Conservation (phyloP, 2,113 vertebrate genomes). For the Mugil cephalus region DNA sequence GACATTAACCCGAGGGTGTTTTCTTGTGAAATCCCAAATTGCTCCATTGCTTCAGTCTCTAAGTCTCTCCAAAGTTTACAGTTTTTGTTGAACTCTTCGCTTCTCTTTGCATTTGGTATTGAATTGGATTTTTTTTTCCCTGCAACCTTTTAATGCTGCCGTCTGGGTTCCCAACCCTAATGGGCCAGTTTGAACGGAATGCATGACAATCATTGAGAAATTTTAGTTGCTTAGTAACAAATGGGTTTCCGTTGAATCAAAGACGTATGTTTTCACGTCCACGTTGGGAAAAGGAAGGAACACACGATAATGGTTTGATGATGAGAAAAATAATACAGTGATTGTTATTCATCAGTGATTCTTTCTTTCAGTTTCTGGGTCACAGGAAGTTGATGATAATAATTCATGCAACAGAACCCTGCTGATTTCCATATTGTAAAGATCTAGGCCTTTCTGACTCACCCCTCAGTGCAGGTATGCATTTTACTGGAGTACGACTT, state of each 20-base stretch:
- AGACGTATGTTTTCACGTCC: not conserved
- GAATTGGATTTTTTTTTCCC: not conserved
- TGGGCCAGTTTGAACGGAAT: too few species aligned
- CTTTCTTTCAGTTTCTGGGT: not conserved
- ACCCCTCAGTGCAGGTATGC: not conserved
- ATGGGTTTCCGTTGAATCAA: not conserved
- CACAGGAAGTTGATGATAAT: not conserved
- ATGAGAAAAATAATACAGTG: not conserved
- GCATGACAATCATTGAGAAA: not conserved
- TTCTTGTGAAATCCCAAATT: too few species aligned
- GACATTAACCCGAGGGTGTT: too few species aligned
- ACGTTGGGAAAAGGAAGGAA: not conserved
- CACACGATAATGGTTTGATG: not conserved
- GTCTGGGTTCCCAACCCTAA: too few species aligned
- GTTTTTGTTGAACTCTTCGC: too few species aligned
- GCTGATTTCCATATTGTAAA: constrained; percentile 7
- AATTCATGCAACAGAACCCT: not conserved
- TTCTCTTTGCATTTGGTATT: not conserved
- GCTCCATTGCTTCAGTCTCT: too few species aligned
- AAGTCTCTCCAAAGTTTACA: too few species aligned
- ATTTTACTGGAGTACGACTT: not conserved
- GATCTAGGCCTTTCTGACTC: constrained; percentile 8
- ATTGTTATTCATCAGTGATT: constrained; percentile 1
- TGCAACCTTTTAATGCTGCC: not conserved
- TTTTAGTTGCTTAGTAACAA: too few species aligned